phyloP scores from a whole-genome alignment of 2,888 invertebrate genomes.

The Orthonychiurus folsomi region DNA sequence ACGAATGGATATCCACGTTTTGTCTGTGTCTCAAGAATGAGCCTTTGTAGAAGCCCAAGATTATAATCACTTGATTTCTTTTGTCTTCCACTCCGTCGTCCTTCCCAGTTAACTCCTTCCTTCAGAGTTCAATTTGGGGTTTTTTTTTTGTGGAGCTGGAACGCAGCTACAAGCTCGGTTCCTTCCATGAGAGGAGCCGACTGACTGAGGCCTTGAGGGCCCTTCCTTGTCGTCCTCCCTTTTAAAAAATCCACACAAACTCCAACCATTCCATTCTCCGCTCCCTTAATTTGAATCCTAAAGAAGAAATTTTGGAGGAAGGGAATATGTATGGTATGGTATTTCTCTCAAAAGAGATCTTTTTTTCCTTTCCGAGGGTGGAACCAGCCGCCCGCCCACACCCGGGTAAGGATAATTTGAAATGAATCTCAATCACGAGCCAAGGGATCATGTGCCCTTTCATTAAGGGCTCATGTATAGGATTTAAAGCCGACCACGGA shows the following conservation, averaged over 20 bases:
- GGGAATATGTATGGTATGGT: too few relatives aligned
- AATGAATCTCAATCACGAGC: background rate
- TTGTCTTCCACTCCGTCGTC: slow-evolving; percentile 14
- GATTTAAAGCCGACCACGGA: too few relatives aligned
- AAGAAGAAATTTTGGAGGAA: too few relatives aligned
- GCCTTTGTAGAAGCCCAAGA: slow-evolving; percentile 13
- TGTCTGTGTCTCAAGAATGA: too few relatives aligned
- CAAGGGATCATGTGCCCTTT: too few relatives aligned
- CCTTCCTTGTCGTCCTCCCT: background rate
- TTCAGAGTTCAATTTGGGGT: slow-evolving; percentile 10
- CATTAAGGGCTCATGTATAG: too few relatives aligned
- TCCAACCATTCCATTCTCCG: background rate
- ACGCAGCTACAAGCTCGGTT: too few relatives aligned
- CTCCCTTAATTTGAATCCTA: background rate
- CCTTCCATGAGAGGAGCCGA: background rate
- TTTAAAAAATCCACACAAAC: background rate
- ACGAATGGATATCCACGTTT: too few relatives aligned
- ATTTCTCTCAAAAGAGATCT: background rate
- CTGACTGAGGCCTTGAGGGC: background rate
- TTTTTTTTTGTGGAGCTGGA: too few relatives aligned
- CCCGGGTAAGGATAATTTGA: background rate
- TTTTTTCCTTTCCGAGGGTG: too few relatives aligned
- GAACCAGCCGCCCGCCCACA: background rate
- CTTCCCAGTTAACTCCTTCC: slow-evolving; percentile 13
- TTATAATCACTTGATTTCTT: slow-evolving; percentile 21